Conservation (phyloP, 2,797 vertebrate genomes). For the Sebastes matsubarae region DNA sequence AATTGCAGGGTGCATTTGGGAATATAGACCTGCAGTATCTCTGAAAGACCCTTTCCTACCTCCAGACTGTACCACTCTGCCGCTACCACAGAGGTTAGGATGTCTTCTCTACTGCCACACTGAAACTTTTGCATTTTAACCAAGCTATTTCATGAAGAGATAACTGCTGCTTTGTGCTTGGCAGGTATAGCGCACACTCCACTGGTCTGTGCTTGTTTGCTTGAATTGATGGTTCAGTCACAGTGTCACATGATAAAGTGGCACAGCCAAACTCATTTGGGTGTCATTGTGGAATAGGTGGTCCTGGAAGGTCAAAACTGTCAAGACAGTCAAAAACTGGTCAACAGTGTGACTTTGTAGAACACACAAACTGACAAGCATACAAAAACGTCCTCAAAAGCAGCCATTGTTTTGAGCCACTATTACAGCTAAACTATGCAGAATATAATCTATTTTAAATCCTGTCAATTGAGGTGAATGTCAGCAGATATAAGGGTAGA, state of each 20-base stretch:
- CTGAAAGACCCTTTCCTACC: slow-evolving; percentile 10
- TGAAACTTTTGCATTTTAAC: background rate
- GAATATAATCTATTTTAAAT: background rate
- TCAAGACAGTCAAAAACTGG: background rate
- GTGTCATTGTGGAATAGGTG: background rate
- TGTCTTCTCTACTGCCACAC: background rate
- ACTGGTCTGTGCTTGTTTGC: background rate
- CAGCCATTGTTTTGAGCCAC: background rate
- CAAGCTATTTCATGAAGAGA: background rate
- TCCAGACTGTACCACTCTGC: background rate
- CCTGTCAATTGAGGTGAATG: background rate
- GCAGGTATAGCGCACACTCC: background rate
- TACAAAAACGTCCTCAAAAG: background rate
- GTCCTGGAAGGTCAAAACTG: background rate
- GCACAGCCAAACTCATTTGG: background rate
- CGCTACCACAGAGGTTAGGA: background rate
- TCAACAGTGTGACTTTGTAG: background rate
- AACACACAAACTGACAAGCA: background rate
- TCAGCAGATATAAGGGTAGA: background rate
- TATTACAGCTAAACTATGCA: background rate
- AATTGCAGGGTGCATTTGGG: slow-evolving; percentile 48
- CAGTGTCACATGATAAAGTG: background rate
- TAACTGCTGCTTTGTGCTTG: background rate
- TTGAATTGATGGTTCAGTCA: background rate
- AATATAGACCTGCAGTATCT: slow-evolving; percentile 35